phyloP scores from a whole-genome alignment of 2,888 invertebrate species.

The Agrochola lota region DNA sequence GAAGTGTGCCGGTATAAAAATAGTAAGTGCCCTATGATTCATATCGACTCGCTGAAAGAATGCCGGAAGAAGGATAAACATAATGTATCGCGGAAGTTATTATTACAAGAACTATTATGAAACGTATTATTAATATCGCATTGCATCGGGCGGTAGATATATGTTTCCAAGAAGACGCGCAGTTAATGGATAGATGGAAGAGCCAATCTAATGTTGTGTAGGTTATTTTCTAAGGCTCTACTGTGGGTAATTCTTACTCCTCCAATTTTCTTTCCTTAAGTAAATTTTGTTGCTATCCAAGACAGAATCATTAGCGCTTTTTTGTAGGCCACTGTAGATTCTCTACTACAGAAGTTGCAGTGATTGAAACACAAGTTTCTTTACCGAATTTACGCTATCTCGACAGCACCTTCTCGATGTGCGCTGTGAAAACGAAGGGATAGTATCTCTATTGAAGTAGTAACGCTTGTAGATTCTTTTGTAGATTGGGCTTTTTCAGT shows the following conservation, averaged over 20 bases:
- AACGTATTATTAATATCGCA: constrained; percentile 45
- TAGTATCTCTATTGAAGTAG: neutral
- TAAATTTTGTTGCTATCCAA: too few species aligned
- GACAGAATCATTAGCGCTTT: neutral
- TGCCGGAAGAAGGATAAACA: constrained; percentile 56
- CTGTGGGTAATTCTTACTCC: neutral
- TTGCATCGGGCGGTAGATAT: constrained; percentile 20
- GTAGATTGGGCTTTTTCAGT: neutral
- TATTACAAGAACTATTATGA: constrained; percentile 47
- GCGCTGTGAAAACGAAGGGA: neutral
- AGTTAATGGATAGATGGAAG: constrained; percentile 8
- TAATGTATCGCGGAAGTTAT: constrained; percentile 45
- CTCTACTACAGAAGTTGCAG: neutral
- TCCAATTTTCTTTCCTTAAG: neutral
- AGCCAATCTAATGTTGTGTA: neutral
- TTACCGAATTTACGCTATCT: neutral
- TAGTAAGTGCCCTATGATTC: constrained; percentile 50
- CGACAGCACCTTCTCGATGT: neutral
- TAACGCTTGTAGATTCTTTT: neutral
- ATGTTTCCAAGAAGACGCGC: constrained; percentile 19
- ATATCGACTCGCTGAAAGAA: constrained; percentile 47
- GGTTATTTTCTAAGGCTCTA: neutral
- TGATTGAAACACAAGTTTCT: neutral
- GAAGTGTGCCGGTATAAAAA: constrained; percentile 40
- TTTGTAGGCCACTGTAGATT: neutral